Conservation (phyloP, 2,113 vertebrate species). For the Galbula dea region DNA sequence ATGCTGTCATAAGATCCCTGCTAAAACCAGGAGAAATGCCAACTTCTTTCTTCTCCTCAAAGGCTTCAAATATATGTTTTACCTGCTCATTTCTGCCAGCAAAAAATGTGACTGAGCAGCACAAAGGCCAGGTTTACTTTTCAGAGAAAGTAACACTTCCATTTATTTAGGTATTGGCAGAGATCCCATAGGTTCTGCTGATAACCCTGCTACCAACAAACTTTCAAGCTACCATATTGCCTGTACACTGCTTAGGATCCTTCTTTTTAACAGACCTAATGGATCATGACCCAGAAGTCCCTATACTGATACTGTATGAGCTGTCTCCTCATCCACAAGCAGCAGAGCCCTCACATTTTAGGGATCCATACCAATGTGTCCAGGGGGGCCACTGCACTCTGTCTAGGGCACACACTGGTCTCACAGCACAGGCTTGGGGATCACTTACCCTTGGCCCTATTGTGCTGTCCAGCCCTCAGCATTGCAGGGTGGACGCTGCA, state of each 20-base stretch:
- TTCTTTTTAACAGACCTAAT: background rate
- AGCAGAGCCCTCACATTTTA: background rate
- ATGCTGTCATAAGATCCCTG: background rate
- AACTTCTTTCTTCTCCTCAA: background rate
- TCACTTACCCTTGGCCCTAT: rapidly evolving
- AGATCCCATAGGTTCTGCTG: background rate
- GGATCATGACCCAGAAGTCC: background rate
- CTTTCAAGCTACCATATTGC: background rate
- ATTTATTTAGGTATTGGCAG: background rate
- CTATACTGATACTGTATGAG: background rate
- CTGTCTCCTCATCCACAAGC: background rate
- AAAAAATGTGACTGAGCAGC: background rate
- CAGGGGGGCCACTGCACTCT: background rate
- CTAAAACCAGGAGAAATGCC: background rate
- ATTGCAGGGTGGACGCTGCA: background rate
- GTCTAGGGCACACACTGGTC: rapidly evolving
- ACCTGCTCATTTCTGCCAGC: background rate
- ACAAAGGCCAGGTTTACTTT: slow-evolving; percentile 34
- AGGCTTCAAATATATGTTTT: background rate
- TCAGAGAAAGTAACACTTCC: background rate
- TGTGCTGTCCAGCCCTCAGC: rapidly evolving
- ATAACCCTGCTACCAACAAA: background rate
- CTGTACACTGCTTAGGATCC: background rate
- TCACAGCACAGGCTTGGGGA: background rate
- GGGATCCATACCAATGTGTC: background rate